Evolutionary conservation across 2,888 invertebrate genomes (phyloP).

Genomic region (Xiphydria camelus): DNA sequence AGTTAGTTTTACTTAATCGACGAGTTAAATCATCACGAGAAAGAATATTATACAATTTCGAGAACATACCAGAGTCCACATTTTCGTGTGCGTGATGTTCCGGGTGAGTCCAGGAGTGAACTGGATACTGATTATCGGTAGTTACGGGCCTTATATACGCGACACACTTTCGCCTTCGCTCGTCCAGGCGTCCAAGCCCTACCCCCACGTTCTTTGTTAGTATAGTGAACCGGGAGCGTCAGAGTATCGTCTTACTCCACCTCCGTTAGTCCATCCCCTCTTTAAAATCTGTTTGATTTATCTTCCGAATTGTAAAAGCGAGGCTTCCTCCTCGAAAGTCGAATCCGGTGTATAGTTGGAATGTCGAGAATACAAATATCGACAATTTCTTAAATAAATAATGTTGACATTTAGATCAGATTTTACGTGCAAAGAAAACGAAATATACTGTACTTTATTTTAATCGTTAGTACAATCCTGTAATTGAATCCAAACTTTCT

Average conservation of each 20-base stretch:
- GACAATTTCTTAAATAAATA: too few relatives aligned
- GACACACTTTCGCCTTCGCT: constrained; percentile 63
- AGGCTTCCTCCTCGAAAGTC: constrained; percentile 2
- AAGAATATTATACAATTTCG: too few relatives aligned
- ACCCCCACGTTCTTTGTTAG: constrained; percentile 56
- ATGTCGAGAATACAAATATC: too few relatives aligned
- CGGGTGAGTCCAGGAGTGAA: constrained; percentile 63
- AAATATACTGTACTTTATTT: too few relatives aligned
- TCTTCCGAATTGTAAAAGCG: not conserved
- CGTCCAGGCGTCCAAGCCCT: constrained; percentile 35
- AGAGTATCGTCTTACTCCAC: constrained; percentile 51
- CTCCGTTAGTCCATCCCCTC: constrained; percentile 16
- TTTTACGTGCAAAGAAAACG: too few relatives aligned
- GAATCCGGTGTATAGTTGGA: too few relatives aligned
- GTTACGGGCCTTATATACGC: constrained; percentile 64
- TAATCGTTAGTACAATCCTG: too few relatives aligned
- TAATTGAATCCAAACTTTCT: too few relatives aligned
- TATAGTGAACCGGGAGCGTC: constrained; percentile 41
- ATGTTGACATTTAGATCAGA: too few relatives aligned
- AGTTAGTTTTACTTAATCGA: too few relatives aligned
- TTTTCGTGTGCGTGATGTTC: constrained; percentile 56
- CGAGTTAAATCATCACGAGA: too few relatives aligned
- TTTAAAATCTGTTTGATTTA: constrained; percentile 1
- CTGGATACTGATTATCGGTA: constrained; percentile 62
- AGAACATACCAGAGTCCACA: constrained; percentile 55